Conservation (phyloP, 2,797 vertebrate species). For the Podargus strigoides region DNA sequence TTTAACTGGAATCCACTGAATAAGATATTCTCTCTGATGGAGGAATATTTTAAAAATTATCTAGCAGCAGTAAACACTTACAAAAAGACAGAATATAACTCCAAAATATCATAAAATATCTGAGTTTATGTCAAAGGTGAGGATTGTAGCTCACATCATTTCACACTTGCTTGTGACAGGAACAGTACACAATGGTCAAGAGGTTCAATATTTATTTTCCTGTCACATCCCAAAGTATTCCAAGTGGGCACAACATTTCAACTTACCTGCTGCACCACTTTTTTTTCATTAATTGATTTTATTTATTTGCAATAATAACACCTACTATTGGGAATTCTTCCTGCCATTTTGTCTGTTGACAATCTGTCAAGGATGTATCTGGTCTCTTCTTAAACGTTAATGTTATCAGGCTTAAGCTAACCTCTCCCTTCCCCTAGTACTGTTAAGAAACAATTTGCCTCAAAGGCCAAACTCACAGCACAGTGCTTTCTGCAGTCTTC, state of each 20-base stretch:
- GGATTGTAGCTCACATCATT: not conserved
- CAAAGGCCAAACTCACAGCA: conserved; percentile 85
- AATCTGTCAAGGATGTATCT: not conserved
- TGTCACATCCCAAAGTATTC: not conserved
- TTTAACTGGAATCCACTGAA: not conserved
- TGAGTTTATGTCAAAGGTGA: not conserved
- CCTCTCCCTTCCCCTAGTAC: not conserved
- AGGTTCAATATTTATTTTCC: not conserved
- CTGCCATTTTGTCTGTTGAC: not conserved
- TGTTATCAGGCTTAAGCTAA: not conserved
- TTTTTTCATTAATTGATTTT: not conserved
- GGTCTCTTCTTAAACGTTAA: not conserved
- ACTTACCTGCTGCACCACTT: not conserved
- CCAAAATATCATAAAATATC: not conserved
- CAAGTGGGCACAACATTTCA: not conserved
- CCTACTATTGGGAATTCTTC: not conserved
- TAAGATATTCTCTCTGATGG: not conserved
- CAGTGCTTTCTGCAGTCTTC: conserved; percentile 92
- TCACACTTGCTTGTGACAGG: not conserved
- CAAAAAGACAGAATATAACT: not conserved
- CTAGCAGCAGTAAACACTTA: not conserved
- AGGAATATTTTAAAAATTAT: not conserved
- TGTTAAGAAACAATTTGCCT: not conserved
- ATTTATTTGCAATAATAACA: not conserved
- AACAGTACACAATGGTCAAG: not conserved